Evolutionary conservation across 2,888 invertebrate species (phyloP), one percentile per base, ranked within the genome.

Genomic region (Conops quadrifasciatus): DNA sequence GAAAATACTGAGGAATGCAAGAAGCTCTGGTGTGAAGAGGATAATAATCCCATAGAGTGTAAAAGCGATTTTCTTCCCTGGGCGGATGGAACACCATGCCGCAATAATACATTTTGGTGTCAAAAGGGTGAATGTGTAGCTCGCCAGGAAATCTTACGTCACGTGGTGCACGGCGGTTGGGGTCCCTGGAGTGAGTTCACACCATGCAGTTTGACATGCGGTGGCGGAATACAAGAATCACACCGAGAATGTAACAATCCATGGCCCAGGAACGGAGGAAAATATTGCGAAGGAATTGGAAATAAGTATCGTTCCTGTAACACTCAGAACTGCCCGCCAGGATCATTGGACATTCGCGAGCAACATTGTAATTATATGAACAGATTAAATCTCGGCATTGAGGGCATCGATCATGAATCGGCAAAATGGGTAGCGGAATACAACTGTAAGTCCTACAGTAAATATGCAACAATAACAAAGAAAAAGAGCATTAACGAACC

Each of bases 51-150:
- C 7, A 86, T 88, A 70, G 87, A 87, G 70, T 95, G 95, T 82
- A 88, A 90, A 51, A 94, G 94, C 0, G 92, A 93, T 77, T 91
- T 93, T 82, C 91, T 93, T 89, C 95, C 95, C 0, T 95, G 95
- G 95, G 95, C 95, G 0, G 95, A 96, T 81, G 95, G 95, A 2
- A 95, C 95, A 0, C 86, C 88, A 0, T 96, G 96, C 84, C 91
- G 89, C 30, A 73, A 78, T 30, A 77, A 79, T 45, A n/a, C n/a
- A n/a, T n/a, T n/a, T n/a, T n/a, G n/a, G n/a, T n/a, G n/a, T n/a
- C n/a, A n/a, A n/a, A n/a, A n/a, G n/a, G n/a, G n/a, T n/a, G n/a
- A n/a, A n/a, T n/a, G n/a, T n/a, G n/a, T n/a, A n/a, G n/a, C n/a
- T 88, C 86, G 88, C 67, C 87, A 88, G 74, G 85, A 86, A 51